phyloP scores from a whole-genome alignment of 2,797 vertebrate genomes.

The Paramormyrops hopkinsi region DNA sequence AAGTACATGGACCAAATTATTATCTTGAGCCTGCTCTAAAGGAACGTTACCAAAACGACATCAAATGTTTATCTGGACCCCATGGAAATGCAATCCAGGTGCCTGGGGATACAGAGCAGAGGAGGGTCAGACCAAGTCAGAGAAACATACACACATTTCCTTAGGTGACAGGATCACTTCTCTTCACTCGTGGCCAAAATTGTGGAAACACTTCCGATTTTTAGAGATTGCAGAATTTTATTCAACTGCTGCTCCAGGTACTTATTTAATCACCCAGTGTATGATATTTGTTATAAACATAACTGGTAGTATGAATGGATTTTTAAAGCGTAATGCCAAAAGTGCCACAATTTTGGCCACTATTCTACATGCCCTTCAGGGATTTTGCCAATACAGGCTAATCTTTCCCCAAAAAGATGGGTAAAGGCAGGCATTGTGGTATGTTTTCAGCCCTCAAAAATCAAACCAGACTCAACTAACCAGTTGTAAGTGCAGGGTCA shows the following conservation, averaged over 20 bases:
- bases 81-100: background rate
- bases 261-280: background rate
- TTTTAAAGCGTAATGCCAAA: background rate
- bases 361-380: background rate
- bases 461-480: background rate
- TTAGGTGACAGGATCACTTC: background rate
- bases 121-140: background rate
- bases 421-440: background rate
- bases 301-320: background rate
- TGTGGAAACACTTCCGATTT: background rate
- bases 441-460: background rate
- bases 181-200: background rate
- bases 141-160: background rate
- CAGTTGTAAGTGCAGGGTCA: background rate
- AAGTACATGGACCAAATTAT: background rate
- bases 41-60: background rate
- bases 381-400: background rate
- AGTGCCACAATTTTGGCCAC: background rate
- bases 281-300: background rate
- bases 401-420: background rate
- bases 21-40: background rate
- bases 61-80: background rate
- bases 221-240: background rate
- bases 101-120: background rate
- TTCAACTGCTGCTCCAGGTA: background rate